These are phyloP conservation scores for Pteruthius melanotis DNA, from an alignment of 2,113 vertebrate genomes.

Conservation along the genomic window DNA sequence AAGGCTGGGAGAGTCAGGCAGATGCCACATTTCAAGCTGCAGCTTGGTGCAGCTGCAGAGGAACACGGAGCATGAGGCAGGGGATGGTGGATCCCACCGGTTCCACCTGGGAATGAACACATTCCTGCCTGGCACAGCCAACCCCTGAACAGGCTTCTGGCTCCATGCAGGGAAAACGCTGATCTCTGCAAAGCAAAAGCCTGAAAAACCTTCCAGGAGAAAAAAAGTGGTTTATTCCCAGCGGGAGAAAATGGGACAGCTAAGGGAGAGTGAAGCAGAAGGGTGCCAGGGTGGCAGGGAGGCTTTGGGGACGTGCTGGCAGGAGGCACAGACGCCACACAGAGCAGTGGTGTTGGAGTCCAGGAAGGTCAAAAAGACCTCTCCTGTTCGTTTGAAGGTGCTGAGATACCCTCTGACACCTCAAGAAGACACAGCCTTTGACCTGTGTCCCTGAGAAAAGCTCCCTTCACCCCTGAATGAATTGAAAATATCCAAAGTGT, in stretches of 20 bases:
- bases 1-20: background rate
- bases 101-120: background rate
- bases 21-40: background rate
- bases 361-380: no score
- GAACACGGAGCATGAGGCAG: rapidly evolving
- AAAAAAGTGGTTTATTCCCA: background rate
- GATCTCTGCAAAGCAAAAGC: background rate
- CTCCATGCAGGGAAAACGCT: background rate
- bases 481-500: no score
- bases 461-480: no score
- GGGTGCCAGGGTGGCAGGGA: background rate
- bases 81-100: rapidly evolving
- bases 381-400: no score
- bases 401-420: no score
- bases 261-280: background rate
- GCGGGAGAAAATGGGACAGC: background rate
- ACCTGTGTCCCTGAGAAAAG: no score
- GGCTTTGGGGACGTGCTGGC: background rate
- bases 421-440: no score
- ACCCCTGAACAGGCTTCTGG: background rate
- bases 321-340: background rate
- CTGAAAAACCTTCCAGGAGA: background rate
- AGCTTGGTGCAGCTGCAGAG: background rate
- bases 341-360: no score
- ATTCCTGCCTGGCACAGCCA: background rate